phyloP scores from a whole-genome alignment of 1,140 invertebrate genomes.

The Drosophila pachea region DNA sequence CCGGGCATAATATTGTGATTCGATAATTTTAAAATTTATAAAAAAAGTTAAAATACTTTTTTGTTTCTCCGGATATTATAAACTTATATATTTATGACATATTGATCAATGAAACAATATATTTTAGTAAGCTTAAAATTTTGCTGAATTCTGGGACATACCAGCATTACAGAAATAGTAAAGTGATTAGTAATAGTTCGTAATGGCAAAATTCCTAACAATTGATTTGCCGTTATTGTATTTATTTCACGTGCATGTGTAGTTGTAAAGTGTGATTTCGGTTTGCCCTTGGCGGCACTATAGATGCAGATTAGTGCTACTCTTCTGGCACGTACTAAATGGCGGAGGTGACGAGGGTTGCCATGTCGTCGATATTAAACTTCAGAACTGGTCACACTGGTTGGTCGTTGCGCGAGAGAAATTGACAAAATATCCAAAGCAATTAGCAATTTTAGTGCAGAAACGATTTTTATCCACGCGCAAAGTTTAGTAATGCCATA shows the following conservation, averaged over 20 bases:
- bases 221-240: slow-evolving; percentile 8
- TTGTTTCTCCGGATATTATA: neutral
- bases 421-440: slow-evolving; percentile 56
- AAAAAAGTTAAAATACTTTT: neutral
- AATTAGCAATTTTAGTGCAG: slow-evolving; percentile 56
- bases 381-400: slow-evolving; percentile 46
- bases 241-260: slow-evolving; percentile 18
- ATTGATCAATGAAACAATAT: slow-evolving; percentile 24
- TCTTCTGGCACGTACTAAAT: slow-evolving; percentile 51
- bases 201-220: neutral
- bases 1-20: neutral
- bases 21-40: neutral
- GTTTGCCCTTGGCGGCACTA: slow-evolving; percentile 52
- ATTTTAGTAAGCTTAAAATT: neutral
- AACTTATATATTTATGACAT: neutral
- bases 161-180: neutral
- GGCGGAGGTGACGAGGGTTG: slow-evolving; percentile 35
- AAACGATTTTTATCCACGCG: slow-evolving; percentile 53
- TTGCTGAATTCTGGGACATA: neutral
- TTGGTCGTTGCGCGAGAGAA: slow-evolving; percentile 60
- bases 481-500: slow-evolving; percentile 44
- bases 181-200: neutral
- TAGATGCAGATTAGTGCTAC: slow-evolving; percentile 25
- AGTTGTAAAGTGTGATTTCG: slow-evolving; percentile 35
- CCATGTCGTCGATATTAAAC: slow-evolving; percentile 34